A percentile compares a stretch with the other conserved stretches of the same genome.
These are phyloP conservation scores for Linnaemya vulpina DNA, from an alignment of 2,888 invertebrate species.

Conservation along the genomic window DNA sequence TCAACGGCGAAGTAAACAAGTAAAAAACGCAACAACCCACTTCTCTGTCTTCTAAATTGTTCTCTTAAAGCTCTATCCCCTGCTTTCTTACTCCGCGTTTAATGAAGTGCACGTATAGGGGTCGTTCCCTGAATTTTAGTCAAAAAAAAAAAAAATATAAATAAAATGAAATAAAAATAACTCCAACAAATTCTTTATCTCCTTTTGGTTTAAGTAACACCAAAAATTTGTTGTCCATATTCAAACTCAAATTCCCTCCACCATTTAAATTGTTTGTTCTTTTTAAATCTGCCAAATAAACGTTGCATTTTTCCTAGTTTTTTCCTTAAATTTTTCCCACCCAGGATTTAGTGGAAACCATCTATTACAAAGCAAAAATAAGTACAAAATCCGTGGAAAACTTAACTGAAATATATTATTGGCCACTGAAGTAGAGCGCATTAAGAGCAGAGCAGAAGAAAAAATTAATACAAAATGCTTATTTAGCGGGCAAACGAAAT, in stretches of 20 bases:
- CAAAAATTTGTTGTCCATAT: conserved; percentile 24
- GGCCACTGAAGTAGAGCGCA: conserved; percentile 46
- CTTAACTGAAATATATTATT: conserved; percentile 53
- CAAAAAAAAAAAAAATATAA: too few species aligned
- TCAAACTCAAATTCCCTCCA: not conserved
- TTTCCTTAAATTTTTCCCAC: not conserved
- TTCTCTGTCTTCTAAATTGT: too few species aligned
- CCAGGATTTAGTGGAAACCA: conserved; percentile 42
- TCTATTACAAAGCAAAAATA: conserved; percentile 26
- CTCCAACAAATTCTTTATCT: too few species aligned
- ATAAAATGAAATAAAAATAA: too few species aligned
- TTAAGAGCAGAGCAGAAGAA: conserved; percentile 1
- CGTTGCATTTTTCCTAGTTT: conserved; percentile 13
- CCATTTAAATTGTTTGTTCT: conserved; percentile 44
- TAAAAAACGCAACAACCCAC: too few species aligned
- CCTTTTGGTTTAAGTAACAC: too few species aligned
- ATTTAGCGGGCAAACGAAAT: conserved; percentile 35
- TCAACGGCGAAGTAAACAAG: too few species aligned
- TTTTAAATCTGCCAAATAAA: conserved; percentile 33
- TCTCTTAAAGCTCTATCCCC: too few species aligned
- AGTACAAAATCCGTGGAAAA: conserved; percentile 51
- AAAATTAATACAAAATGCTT: conserved; percentile 14
- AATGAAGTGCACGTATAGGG: too few species aligned
- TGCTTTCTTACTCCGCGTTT: too few species aligned
- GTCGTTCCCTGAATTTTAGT: too few species aligned